Evolutionary conservation across 1,140 invertebrate species (phyloP).

Genomic region (Hyles vespertilio): DNA sequence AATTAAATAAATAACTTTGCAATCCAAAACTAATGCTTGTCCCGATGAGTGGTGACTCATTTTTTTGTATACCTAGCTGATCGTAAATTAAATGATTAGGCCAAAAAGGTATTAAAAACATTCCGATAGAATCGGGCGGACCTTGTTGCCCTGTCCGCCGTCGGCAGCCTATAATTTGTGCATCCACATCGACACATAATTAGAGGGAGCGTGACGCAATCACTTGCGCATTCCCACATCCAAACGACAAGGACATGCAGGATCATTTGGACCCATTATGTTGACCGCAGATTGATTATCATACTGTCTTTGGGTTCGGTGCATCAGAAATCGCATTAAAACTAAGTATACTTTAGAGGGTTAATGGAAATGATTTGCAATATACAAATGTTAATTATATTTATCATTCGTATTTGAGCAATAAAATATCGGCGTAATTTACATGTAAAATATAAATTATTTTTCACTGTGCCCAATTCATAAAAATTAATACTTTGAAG

Average conservation of each 20-base stretch:
- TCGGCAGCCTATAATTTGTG: constrained; percentile 67
- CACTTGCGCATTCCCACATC: constrained; percentile 58
- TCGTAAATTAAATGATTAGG: constrained; percentile 19
- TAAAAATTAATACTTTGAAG: too few relatives aligned
- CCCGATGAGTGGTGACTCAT: too few relatives aligned
- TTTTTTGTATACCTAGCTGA: too few relatives aligned
- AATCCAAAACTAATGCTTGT: too few relatives aligned
- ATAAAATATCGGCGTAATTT: constrained; percentile 1
- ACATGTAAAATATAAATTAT: too few relatives aligned
- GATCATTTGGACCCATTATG: constrained; percentile 64
- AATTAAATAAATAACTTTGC: too few relatives aligned
- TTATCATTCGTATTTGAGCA: constrained; percentile 20
- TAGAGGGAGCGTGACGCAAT: constrained; percentile 57
- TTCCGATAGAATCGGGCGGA: constrained; percentile 29
- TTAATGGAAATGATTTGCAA: constrained; percentile 9
- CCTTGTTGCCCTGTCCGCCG: constrained; percentile 30
- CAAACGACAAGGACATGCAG: constrained; percentile 57
- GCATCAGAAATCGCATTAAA: too few relatives aligned
- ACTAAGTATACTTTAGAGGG: too few relatives aligned
- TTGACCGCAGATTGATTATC: constrained; percentile 52
- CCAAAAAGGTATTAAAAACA: constrained; percentile 34
- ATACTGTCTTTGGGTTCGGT: neutral
- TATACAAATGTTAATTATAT: neutral
- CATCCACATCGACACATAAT: constrained; percentile 64
- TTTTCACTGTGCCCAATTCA: too few relatives aligned